Evolutionary conservation across 2,888 invertebrate species (phyloP), one percentile per base, ranked within the genome.

Genomic region (Lasioglossum malachurum): DNA sequence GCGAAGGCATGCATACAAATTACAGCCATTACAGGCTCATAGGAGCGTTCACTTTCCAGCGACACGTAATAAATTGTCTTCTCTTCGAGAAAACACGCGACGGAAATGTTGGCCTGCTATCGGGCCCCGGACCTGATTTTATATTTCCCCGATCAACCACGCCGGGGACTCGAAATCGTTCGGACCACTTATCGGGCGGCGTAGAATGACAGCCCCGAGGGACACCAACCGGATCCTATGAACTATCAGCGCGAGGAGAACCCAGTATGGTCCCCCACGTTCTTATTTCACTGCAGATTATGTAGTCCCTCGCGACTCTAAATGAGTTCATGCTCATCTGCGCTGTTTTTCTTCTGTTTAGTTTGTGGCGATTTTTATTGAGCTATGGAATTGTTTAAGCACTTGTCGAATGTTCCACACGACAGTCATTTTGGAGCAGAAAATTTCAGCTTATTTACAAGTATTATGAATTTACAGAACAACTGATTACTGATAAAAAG

Each of bases 1-100:
- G 84, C 80, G 72, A 82, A 85, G 86, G 86, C 87, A 87, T 87
- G 91, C 91, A 91, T 91, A 90, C 89, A 89, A 91, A 91, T 91
- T 90, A 83, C 84, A 75, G 57, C 84, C 90, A 91, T 91, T 91
- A 91, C 86, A 35, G 64, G 84, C 69, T 69, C 78, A 75, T 87
- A 88, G 85, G 82, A 80, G 76, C 88, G 76, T 83, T 84, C 83
- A 84, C 85, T 91, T 91, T 86, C 80, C 71, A 41, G 82, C 83
- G 81, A 82, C 89, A 84, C 80, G 73, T 91, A 80, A 91, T 88
- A 90, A 90, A 90, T 84, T 87, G 74, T 84, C 73, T 41, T 82
- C 80, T n/a, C 79, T 12, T 35, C 77, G 83, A 87, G 85, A 85
- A 85, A 80, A 87, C 85, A 75, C 73, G 76, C 31, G 86, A 80